Evolutionary conservation across 1,140 invertebrate genomes (phyloP), one percentile per base, ranked within the genome.

Genomic region (Drosophila nikananu): DNA sequence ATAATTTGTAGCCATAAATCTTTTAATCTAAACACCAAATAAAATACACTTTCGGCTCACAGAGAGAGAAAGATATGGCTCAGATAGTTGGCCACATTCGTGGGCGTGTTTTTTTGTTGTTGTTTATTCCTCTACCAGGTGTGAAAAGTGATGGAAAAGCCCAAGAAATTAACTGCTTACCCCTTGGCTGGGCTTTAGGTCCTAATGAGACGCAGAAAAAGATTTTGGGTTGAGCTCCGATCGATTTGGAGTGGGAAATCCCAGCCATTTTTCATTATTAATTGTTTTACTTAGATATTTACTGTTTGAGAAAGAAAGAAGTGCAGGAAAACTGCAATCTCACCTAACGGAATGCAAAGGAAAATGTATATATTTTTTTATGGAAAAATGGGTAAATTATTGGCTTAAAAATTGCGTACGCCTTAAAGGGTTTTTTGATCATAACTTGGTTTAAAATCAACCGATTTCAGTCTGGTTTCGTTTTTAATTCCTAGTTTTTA

Each of bases 1-100:
- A 90, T 90, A 90, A 90, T 90, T 90, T 90, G 86, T 91, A 90
- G 86, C 72, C 81, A 90, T 90, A 90, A 90, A 90, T 90, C 86
- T 90, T 90, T 80, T 79, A 71, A 82, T 90, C 86, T 90, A 90
- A 90, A 82, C 79, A 86, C 86, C 86, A 91, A 90, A 90, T 90
- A 86, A 90, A 90, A 90, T 82, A 81, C 77, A 72, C 80, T 89
- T 83, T 78, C 58, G 80, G 51, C 32, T 44, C 32, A 27, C 41
- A 42, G 39, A 4, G 39, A 44, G 42, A 19, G n/a, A 9, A 17
- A 19, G 49, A 44, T 41, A 66, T 59, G 59, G 65, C 61, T 81
- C 54, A 59, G 59, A 61, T 42, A 60, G 46, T 60, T 60, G 54
- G 25, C 54, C n/a, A 39, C 25, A 57, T 51, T 73, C 67, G 54